phyloP scores from a whole-genome alignment of 2,797 vertebrate genomes.

The Neoniphon sammara region DNA sequence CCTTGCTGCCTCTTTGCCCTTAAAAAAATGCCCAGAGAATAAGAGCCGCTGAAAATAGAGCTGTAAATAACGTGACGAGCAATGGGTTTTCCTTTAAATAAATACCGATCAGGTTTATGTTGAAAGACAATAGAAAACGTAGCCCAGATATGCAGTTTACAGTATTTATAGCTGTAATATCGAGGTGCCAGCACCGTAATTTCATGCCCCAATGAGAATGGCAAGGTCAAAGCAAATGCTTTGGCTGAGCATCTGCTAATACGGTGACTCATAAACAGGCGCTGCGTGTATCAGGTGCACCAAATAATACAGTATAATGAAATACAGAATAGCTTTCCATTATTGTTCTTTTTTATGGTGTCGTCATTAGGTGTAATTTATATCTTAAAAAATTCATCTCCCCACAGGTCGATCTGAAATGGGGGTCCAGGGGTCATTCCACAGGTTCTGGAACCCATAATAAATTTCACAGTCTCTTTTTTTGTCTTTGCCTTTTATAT shows the following conservation, averaged over 20 bases:
- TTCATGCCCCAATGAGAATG: slow-evolving; percentile 99
- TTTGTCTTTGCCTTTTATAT: slow-evolving; percentile 85
- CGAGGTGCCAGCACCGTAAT: slow-evolving; percentile 99
- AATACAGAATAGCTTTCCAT: slow-evolving; percentile 99
- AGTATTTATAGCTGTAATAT: slow-evolving; percentile 99
- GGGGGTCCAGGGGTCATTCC: slow-evolving; percentile 95
- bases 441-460: slow-evolving; percentile 90
- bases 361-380: slow-evolving; percentile 99
- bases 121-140: slow-evolving; percentile 99
- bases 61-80: slow-evolving; percentile 99
- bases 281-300: slow-evolving; percentile 99
- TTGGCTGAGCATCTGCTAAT: slow-evolving; percentile 99
- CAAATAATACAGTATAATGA: slow-evolving; percentile 99
- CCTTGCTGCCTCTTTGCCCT: slow-evolving; percentile 82
- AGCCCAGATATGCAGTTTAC: slow-evolving; percentile 99
- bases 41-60: slow-evolving; percentile 88
- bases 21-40: slow-evolving; percentile 82
- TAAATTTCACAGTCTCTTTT: slow-evolving; percentile 79
- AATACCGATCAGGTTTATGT: slow-evolving; percentile 99
- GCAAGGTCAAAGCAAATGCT: slow-evolving; percentile 99
- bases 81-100: slow-evolving; percentile 99
- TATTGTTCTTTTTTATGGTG: slow-evolving; percentile 99
- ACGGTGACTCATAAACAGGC: slow-evolving; percentile 99
- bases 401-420: slow-evolving; percentile 96
- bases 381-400: slow-evolving; percentile 97